phyloP scores from a whole-genome alignment of 1,140 invertebrate genomes.

The Scaptomyza montana region DNA sequence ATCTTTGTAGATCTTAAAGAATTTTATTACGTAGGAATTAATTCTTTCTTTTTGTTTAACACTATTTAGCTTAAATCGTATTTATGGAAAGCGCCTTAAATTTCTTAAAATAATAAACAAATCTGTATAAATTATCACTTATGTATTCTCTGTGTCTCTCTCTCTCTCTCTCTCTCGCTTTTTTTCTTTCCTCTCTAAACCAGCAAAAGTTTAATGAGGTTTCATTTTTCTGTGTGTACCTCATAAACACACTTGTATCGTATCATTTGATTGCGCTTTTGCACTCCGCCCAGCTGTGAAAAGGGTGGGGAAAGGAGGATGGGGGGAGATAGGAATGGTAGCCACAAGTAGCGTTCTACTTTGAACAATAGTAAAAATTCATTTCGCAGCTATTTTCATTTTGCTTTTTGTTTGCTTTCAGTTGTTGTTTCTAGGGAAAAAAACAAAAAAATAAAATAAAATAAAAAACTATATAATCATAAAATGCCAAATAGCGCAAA shows the following conservation, averaged over 20 bases:
- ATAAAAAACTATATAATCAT: conserved; percentile 22
- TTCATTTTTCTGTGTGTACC: conserved; percentile 20
- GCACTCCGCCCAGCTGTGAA: background rate
- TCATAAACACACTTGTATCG: conserved; percentile 14
- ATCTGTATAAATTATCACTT: too few relatives aligned
- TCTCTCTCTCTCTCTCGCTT: background rate
- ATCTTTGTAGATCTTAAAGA: too few relatives aligned
- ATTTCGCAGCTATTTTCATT: conserved; percentile 33
- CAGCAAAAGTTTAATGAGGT: conserved; percentile 27
- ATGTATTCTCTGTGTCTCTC: background rate
- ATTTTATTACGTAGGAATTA: too few relatives aligned
- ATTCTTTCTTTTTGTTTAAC: too few relatives aligned
- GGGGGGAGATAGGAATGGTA: background rate
- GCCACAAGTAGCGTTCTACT: conserved; percentile 12
- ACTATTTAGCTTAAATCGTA: too few relatives aligned
- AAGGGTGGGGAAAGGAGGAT: too few relatives aligned
- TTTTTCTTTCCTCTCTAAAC: too few relatives aligned
- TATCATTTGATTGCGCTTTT: conserved; percentile 25
- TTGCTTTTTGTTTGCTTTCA: conserved; percentile 3
- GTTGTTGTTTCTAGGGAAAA: background rate
- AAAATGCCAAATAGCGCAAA: conserved; percentile 34
- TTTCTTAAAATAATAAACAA: too few relatives aligned
- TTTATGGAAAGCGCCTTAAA: too few relatives aligned
- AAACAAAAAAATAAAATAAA: too few relatives aligned
- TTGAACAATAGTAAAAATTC: conserved; percentile 35